A percentile compares a stretch with the other conserved stretches of the same genome.
Conservation (phyloP, 2,113 vertebrate species). For the Tricholaema leucomelas region DNA sequence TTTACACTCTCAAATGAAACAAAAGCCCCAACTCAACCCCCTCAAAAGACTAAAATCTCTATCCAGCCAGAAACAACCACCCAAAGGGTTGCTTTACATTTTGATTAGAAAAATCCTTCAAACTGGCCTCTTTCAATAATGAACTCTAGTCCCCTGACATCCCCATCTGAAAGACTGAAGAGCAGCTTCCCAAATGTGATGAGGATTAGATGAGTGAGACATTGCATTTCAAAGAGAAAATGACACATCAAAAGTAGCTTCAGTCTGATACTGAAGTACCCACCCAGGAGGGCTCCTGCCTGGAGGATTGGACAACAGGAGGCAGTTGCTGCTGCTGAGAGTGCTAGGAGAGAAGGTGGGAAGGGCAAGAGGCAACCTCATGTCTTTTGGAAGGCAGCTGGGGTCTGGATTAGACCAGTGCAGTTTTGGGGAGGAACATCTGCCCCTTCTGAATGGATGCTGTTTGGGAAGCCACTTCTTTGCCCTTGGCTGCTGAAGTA, state of each 20-base stretch:
- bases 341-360: neutral
- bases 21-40: neutral
- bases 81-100: neutral
- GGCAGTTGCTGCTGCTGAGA: neutral
- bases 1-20: neutral
- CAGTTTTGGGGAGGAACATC: neutral
- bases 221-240: constrained; percentile 64
- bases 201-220: constrained; percentile 30
- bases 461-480: neutral
- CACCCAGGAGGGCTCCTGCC: constrained; percentile 35
- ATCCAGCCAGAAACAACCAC: neutral
- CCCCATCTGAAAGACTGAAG: neutral
- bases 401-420: neutral
- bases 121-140: constrained; percentile 21
- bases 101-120: constrained; percentile 27
- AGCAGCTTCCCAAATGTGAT: constrained; percentile 39
- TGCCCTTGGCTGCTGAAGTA: neutral
- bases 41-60: neutral
- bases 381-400: neutral
- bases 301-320: neutral
- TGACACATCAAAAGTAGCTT: constrained; percentile 30
- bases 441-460: accelerated
- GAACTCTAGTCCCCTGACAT: constrained; percentile 39
- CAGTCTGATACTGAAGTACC: constrained; percentile 16
- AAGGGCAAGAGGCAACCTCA: neutral